phyloP scores from a whole-genome alignment of 2,113 vertebrate genomes.

The Hucho hucho region DNA sequence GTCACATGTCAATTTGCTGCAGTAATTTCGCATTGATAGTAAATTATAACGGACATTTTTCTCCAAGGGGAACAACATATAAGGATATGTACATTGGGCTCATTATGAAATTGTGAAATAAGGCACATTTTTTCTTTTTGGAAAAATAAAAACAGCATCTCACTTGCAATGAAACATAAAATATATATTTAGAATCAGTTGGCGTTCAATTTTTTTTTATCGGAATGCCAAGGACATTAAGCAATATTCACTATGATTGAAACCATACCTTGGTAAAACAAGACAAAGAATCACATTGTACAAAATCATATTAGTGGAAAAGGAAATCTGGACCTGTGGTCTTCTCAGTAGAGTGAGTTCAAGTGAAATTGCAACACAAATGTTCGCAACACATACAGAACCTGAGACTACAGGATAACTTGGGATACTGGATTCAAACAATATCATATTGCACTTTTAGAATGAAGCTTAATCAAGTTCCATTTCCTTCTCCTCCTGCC shows the following conservation, averaged over 20 bases:
- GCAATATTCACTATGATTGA: neutral
- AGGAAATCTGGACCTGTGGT: neutral
- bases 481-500: neutral
- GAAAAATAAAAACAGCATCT: constrained; percentile 75
- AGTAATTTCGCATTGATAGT: constrained; percentile 14
- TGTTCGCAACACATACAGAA: constrained; percentile 57
- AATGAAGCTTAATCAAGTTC: constrained; percentile 8
- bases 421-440: constrained; percentile 27
- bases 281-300: constrained; percentile 3
- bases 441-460: constrained; percentile 38
- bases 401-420: constrained; percentile 74
- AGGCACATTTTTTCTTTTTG: constrained; percentile 78
- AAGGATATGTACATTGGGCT: constrained; percentile 60
- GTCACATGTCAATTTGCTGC: constrained; percentile 6
- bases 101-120: constrained; percentile 73
- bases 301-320: neutral
- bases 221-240: neutral
- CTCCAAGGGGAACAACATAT: constrained; percentile 70
- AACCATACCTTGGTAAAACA: neutral
- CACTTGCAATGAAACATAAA: neutral
- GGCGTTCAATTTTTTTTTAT: neutral
- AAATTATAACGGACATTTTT: constrained; percentile 44
- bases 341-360: neutral
- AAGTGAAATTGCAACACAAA: constrained; percentile 1
- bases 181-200: neutral